phyloP scores from a whole-genome alignment of 2,113 vertebrate species.

The Nasalis larvatus region DNA sequence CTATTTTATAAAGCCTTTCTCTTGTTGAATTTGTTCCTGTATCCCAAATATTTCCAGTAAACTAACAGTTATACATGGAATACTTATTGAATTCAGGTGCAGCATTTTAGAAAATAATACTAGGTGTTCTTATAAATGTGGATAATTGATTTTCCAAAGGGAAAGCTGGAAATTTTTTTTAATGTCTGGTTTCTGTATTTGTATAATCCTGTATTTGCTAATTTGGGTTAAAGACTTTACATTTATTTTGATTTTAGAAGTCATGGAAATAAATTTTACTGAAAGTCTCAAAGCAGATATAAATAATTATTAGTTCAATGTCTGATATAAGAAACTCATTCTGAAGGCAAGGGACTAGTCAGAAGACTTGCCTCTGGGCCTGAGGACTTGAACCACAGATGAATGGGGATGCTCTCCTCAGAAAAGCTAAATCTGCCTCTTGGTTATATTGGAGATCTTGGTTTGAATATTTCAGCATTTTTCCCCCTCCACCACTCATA shows the following conservation, averaged over 20 bases:
- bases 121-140: background rate
- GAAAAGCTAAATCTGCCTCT: background rate
- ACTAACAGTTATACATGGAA: background rate
- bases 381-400: background rate
- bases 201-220: background rate
- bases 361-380: background rate
- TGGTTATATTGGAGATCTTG: background rate
- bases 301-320: background rate
- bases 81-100: background rate
- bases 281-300: background rate
- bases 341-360: background rate
- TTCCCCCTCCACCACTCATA: background rate
- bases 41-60: background rate
- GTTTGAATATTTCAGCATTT: background rate
- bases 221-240: background rate
- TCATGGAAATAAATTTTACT: background rate
- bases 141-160: background rate
- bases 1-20: background rate
- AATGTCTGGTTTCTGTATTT: background rate
- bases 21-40: background rate
- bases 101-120: background rate
- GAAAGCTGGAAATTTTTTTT: background rate
- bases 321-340: background rate
- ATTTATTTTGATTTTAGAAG: background rate
- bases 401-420: background rate